Base-by-base conservation (phyloP, 2,888 invertebrate genomes). In the Pharmacophagus antenor region DNA sequence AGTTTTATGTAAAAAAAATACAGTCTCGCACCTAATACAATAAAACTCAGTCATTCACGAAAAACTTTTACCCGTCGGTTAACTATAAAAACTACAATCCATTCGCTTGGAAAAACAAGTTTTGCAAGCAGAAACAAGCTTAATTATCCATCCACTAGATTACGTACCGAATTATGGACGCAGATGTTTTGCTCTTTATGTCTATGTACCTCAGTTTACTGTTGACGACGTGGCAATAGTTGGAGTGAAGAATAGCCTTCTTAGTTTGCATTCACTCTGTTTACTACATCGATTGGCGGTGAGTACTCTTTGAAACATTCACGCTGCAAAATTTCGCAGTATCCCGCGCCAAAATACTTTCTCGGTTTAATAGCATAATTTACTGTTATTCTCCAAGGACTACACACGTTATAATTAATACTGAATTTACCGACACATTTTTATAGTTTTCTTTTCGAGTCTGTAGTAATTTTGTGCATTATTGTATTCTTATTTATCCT, bases 121-220 rank as follows among this genome's bases (percentile, higher is more conserved):
- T 17, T n/a, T 22, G 44, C 62, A 37, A 62, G 61, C 69, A 58
- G 69, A 71, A 72, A 41, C 62, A 37, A 62, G 61, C 69, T 58
- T 70, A 71, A 72, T 72, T 69, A 71, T 67, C 67, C 65, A 72
- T 67, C 65, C 66, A 67, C 63, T 68, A 66, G 65, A 68, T 73
- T 68, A 68, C 69, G 65, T 69, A 63, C 62, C 58, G 63, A 61
- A 48, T 58, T 61, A 41, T 27, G 56, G 62, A 63, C 65, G 60
- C 69, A 66, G 65, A 63, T 67, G 68, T 67, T 69, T 65, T 66
- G 58, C 62, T 64, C 65, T 70, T 67, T 68, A 70, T 70, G n/a
- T n/a, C n/a, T n/a, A n/a, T n/a, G n/a, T n/a, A 69, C 67, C 67
- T 65, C 60, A 65, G 53, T 69, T 70, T 69, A 68, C 60, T 58